Evolutionary conservation across 37 sponge, comb jelly and placozoan genomes (phyloP).

Genomic region (Mnemiopsis leidyi): DNA sequence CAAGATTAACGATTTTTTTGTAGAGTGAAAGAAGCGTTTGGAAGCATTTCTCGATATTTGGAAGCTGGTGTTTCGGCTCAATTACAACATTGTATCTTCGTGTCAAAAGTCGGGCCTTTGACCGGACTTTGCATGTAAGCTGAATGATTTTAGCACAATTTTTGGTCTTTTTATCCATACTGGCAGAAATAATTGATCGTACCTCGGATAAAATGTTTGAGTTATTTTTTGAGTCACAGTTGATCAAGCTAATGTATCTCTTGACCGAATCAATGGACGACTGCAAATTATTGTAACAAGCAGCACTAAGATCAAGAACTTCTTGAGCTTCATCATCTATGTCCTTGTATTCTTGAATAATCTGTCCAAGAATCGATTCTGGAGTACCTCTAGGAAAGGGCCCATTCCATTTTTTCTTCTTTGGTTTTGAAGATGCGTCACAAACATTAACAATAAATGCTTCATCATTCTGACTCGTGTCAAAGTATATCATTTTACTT

Average conservation of each 20-base stretch:
- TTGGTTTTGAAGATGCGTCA: neutral
- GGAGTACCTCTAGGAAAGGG: neutral
- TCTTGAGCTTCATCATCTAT: neutral
- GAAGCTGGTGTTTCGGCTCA: neutral
- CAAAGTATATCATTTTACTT: neutral
- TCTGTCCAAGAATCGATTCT: neutral
- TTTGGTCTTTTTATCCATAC: neutral
- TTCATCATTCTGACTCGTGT: neutral
- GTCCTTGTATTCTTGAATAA: neutral
- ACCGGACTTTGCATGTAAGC: neutral
- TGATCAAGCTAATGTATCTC: neutral
- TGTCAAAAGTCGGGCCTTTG: neutral
- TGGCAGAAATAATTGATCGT: neutral
- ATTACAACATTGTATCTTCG: neutral
- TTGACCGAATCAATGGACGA: neutral
- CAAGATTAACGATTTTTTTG: neutral
- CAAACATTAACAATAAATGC: neutral
- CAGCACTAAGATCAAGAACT: neutral
- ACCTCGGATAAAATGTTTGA: neutral
- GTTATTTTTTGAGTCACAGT: neutral
- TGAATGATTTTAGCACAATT: neutral
- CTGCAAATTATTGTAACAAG: neutral
- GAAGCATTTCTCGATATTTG: slow-evolving; percentile 14
- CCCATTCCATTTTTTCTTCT: neutral
- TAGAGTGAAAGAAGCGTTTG: neutral